Conservation (phyloP, 2,113 vertebrate genomes). For the Siphamia tubifer region DNA sequence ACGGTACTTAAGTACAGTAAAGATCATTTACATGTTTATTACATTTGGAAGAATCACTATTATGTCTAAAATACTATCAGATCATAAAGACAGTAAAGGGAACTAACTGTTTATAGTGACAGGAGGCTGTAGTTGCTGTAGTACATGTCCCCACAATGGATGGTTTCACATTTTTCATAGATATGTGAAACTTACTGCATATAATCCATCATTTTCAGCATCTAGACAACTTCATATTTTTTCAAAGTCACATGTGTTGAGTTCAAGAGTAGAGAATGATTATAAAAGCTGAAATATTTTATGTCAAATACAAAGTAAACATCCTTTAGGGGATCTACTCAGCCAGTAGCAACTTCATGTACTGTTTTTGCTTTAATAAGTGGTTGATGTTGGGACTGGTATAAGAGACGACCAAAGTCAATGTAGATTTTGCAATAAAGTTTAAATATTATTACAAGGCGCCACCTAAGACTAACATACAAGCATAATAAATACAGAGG, state of each 20-base stretch:
- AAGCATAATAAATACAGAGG: conserved; percentile 51
- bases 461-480: conserved; percentile 46
- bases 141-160: too few species aligned
- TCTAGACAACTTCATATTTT: too few species aligned
- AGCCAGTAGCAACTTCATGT: conserved; percentile 23
- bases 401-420: conserved; percentile 7
- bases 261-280: too few species aligned
- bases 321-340: neutral
- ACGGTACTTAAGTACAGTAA: too few species aligned
- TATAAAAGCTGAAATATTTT: neutral
- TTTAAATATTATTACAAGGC: conserved; percentile 62
- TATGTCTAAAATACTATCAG: too few species aligned
- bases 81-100: conserved; percentile 9
- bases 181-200: too few species aligned
- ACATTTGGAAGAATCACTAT: too few species aligned
- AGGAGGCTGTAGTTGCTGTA: conserved; percentile 1
- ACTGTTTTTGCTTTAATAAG: conserved; percentile 19
- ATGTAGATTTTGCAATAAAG: conserved; percentile 41
- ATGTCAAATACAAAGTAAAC: conserved; percentile 7
- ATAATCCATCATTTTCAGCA: too few species aligned
- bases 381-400: conserved; percentile 32
- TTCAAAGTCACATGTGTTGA: too few species aligned
- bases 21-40: too few species aligned
- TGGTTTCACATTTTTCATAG: too few species aligned
- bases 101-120: conserved; percentile 3